Evolutionary conservation across 2,113 vertebrate genomes (phyloP), one percentile per base, ranked within the genome.

Genomic region (Mungos mungo): DNA sequence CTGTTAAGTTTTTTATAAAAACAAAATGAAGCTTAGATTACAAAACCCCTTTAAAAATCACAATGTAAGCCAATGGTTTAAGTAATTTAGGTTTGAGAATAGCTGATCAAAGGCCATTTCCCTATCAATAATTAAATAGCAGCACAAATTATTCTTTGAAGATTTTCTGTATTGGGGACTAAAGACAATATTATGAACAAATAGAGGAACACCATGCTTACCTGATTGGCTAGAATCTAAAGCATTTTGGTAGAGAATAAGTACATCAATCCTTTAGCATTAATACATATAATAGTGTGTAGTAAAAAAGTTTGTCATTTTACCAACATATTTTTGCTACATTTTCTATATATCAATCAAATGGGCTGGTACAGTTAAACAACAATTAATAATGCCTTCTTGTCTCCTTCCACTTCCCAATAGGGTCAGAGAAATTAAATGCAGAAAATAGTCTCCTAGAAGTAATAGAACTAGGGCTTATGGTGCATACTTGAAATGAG

Each of bases 101-200:
- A 54, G 57, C 54, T 88, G 35, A 60, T 50, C n/a, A 47, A 68
- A 93, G 76, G 29, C 29, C 50, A 60, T 90, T 96, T 88, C 41
- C 77, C 60, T 21, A 41, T 47, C 21, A 60, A 68, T 92, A 96
- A 79, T 71, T 66, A 71, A 85, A 93, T 35, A 76, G 25, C 60
- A 90, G 54, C 71, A 92, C 45, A 79, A 83, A 92, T 90, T 68
- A 88, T 72, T 92, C 57, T 79, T 85, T 77, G 60, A 72, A 88
- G 77, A 72, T 72, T 93, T 97, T 68, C 50, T 82, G 87, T 74
- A 4, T 18, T 87, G 88, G 35, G 15, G 16, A 84, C 16, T 83
- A 66, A 94, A 66, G 47, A 94, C 11, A 63, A 35, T 41, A 79
- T 38, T 86, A 35, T 31, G 27, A 92, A 27, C 11, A 4, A 65